Conservation (phyloP, 2,113 vertebrate species). For the Microtus oregoni region DNA sequence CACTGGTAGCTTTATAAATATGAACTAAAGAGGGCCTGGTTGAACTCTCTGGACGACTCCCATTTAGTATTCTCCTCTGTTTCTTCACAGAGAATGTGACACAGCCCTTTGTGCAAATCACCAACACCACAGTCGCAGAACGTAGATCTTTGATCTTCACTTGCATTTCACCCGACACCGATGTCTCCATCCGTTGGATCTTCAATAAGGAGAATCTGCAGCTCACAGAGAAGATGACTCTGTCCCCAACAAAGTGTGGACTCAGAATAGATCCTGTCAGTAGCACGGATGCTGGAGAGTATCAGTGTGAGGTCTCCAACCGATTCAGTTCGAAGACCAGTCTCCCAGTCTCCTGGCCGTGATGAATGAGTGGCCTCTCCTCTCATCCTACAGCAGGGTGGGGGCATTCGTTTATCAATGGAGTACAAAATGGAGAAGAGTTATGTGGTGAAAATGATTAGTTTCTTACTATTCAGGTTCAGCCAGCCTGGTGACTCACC, state of each 20-base stretch:
- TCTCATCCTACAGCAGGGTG: background rate
- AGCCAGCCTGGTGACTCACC: background rate
- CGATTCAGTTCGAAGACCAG: background rate
- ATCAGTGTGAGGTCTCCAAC: background rate
- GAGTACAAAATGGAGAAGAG: background rate
- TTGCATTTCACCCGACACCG: background rate
- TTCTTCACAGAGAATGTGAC: background rate
- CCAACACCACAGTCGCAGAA: background rate
- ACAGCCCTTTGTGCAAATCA: background rate
- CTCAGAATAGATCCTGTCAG: background rate
- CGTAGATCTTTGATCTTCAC: background rate
- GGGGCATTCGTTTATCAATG: background rate
- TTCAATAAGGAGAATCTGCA: background rate
- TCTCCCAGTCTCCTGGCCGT: background rate
- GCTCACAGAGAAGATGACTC: background rate
- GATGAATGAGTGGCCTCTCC: background rate
- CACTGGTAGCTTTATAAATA: background rate
- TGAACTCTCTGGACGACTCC: background rate
- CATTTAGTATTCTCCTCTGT: background rate
- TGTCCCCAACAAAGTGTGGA: background rate
- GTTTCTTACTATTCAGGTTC: background rate
- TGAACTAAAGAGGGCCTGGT: background rate
- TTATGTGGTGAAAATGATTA: background rate
- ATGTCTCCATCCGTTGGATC: background rate
- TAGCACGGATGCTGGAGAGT: background rate